Evolutionary conservation across 2,797 vertebrate genomes (phyloP).

Genomic region (Varecia variegata): DNA sequence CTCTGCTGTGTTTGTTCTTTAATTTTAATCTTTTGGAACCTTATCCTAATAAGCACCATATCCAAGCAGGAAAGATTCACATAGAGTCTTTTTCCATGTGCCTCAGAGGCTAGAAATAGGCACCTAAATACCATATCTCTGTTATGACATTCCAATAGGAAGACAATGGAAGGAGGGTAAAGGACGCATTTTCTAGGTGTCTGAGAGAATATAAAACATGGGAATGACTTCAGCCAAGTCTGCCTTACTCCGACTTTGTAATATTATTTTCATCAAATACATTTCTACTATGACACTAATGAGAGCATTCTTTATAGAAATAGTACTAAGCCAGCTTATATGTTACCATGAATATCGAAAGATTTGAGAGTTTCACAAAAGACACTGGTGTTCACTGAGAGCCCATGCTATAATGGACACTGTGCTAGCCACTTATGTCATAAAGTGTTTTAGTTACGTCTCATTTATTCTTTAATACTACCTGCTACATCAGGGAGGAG

Average conservation of each 20-base stretch:
- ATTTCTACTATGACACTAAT: neutral
- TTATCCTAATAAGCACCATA: neutral
- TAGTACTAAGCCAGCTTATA: neutral
- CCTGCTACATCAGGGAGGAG: neutral
- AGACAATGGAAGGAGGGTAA: neutral
- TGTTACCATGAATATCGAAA: neutral
- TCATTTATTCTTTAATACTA: neutral
- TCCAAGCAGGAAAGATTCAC: neutral
- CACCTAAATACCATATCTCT: neutral
- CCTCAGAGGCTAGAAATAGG: neutral
- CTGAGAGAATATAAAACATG: neutral
- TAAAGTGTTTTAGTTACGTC: neutral
- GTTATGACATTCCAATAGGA: neutral
- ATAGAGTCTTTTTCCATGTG: neutral
- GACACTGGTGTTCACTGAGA: neutral
- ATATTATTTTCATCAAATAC: neutral
- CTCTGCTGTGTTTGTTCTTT: neutral
- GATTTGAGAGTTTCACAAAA: neutral
- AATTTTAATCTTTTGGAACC: neutral
- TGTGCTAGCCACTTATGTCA: rapidly evolving
- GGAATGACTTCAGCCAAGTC: neutral
- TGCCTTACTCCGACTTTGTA: neutral
- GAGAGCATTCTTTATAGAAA: neutral
- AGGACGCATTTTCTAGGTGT: neutral
- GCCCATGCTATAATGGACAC: neutral